Evolutionary conservation across 1,140 invertebrate species (phyloP).

Genomic region (Proales similis): DNA sequence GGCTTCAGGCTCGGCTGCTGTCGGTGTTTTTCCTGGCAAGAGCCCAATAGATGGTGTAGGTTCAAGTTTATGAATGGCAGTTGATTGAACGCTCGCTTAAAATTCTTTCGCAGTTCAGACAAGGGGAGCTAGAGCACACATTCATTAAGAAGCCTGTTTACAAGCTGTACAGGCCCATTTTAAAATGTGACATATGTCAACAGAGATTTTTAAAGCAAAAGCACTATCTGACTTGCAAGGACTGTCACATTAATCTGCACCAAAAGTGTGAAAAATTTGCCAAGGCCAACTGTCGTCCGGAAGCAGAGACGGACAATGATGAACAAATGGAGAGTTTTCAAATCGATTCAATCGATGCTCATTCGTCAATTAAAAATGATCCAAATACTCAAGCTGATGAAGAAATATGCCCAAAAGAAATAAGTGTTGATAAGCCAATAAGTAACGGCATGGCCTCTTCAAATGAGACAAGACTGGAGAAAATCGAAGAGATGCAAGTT

Average conservation of each 20-base stretch:
- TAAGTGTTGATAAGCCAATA: no score
- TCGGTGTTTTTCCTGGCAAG: no score
- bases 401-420: no score
- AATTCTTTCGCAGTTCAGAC: background rate
- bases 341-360: no score
- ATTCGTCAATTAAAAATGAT: no score
- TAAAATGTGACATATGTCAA: constrained; percentile 9
- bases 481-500: background rate
- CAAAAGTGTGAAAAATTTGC: constrained; percentile 11
- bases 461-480: background rate
- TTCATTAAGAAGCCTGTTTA: constrained; percentile 6
- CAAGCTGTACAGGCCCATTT: constrained; percentile 15
- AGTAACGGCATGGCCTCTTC: no score
- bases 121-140: constrained; percentile 17
- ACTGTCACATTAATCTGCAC: constrained; percentile 19
- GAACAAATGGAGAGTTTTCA: background rate
- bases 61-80: no score
- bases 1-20: no score
- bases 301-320: background rate
- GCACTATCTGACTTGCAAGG: constrained; percentile 12
- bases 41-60: no score
- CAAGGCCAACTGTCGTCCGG: constrained; percentile 24
- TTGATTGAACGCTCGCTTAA: background rate
- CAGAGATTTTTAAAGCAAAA: background rate
- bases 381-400: no score